Percentiles rank a stretch among this genome's conserved stretches.
Evolutionary conservation across 1,140 invertebrate genomes (phyloP).

Genomic region (Nasonia longicornis): DNA sequence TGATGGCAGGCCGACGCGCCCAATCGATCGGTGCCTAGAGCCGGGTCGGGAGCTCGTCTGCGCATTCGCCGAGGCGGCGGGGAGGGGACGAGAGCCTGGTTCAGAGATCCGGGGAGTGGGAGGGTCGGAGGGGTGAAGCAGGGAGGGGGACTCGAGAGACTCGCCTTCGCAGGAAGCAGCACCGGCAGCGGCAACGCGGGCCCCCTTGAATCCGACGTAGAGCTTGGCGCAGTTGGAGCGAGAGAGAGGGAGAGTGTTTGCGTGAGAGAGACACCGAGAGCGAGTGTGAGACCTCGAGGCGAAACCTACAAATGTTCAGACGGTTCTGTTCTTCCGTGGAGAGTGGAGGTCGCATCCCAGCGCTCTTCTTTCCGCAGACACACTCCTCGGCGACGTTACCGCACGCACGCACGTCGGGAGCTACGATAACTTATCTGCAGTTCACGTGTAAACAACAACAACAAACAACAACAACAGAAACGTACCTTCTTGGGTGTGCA

Average conservation of each 20-base stretch:
- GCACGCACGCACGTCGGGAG: not conserved
- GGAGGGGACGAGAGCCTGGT: not conserved
- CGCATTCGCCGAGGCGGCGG: constrained; percentile 44
- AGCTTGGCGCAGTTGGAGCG: constrained; percentile 11
- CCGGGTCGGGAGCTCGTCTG: constrained; percentile 47
- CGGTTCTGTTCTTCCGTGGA: constrained; percentile 56
- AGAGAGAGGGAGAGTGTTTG: constrained; percentile 50
- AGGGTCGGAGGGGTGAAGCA: constrained; percentile 2
- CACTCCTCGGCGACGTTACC: not conserved
- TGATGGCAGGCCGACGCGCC: constrained; percentile 65
- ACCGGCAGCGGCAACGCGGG: not conserved
- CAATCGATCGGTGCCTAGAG: constrained; percentile 62
- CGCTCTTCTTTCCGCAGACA: constrained; percentile 12
- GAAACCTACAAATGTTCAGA: constrained; percentile 57
- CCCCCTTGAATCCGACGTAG: not conserved
- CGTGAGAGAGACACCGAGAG: constrained; percentile 38
- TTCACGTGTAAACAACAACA: not conserved
- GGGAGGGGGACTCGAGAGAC: constrained; percentile 17
- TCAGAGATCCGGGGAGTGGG: not conserved
- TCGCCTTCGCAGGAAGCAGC: not conserved
- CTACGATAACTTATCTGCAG: not conserved
- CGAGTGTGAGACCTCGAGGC: constrained; percentile 50
- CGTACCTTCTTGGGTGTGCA: too few relatives aligned
- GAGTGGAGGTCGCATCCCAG: constrained; percentile 55
- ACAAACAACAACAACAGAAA: too few relatives aligned